These are phyloP conservation scores for Halcyon malimbica DNA, from an alignment of 2,113 vertebrate species.

Conservation along the genomic window DNA sequence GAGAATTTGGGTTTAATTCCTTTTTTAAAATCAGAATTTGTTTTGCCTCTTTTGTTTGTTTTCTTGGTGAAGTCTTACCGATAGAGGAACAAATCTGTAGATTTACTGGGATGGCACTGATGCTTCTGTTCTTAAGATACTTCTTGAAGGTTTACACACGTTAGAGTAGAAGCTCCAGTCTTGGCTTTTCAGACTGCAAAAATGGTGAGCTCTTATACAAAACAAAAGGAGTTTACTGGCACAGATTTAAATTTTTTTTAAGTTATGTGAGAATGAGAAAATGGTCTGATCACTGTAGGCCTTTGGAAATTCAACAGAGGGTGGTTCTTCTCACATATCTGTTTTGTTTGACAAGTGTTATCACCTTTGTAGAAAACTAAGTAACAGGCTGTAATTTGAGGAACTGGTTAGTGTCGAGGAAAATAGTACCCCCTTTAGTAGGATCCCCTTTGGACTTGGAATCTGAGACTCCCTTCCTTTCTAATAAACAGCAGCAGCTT, in stretches of 20 bases:
- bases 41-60: not conserved
- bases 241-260: not conserved
- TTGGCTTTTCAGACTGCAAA: not conserved
- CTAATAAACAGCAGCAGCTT: not conserved
- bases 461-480: not conserved
- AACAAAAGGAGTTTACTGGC: not conserved
- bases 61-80: not conserved
- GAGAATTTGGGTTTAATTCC: not conserved
- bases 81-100: not conserved
- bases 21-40: not conserved
- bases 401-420: not conserved
- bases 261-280: not conserved
- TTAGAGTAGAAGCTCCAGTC: not conserved
- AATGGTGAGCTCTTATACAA: not conserved
- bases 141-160: not conserved
- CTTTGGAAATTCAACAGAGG: not conserved
- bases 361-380: not conserved
- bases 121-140: not conserved
- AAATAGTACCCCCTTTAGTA: not conserved
- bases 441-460: rapidly evolving
- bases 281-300: not conserved
- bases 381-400: not conserved
- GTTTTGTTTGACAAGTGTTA: not conserved
- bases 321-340: not conserved
- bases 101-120: not conserved